Conservation (phyloP, 2,888 invertebrate species). For the Tipula helvola region DNA sequence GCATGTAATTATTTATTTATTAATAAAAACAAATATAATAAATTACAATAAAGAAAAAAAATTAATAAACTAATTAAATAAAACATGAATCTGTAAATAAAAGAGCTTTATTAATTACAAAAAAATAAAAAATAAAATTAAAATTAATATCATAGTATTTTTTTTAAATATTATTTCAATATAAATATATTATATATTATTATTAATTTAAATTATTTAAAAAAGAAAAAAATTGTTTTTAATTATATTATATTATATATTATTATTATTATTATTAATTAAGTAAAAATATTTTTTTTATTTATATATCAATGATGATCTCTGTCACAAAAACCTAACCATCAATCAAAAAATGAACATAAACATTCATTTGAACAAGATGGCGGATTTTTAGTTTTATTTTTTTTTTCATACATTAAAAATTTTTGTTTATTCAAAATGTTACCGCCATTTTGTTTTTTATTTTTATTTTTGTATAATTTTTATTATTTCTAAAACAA, state of each 20-base stretch:
- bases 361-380: not conserved
- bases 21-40: not conserved
- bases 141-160: not conserved
- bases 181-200: not conserved
- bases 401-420: not conserved
- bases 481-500: not conserved
- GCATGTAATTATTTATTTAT: constrained; percentile 4
- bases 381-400: not conserved
- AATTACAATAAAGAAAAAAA: not conserved
- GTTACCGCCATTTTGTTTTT: not conserved
- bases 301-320: not conserved
- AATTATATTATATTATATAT: not conserved
- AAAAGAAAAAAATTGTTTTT: not conserved
- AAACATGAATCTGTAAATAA: constrained; percentile 4
- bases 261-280: not conserved
- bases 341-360: not conserved
- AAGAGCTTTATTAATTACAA: constrained; percentile 4
- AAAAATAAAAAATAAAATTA: not conserved
- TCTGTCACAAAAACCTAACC: not conserved
- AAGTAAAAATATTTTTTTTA: not conserved
- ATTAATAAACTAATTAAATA: not conserved
- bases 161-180: not conserved
- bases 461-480: not conserved
- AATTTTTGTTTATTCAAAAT: not conserved
- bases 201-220: not conserved